Percentiles rank a stretch among this genome's conserved stretches.
Conservation (phyloP, 2,113 vertebrate genomes). For the Cyphomyrus discorhynchus region DNA sequence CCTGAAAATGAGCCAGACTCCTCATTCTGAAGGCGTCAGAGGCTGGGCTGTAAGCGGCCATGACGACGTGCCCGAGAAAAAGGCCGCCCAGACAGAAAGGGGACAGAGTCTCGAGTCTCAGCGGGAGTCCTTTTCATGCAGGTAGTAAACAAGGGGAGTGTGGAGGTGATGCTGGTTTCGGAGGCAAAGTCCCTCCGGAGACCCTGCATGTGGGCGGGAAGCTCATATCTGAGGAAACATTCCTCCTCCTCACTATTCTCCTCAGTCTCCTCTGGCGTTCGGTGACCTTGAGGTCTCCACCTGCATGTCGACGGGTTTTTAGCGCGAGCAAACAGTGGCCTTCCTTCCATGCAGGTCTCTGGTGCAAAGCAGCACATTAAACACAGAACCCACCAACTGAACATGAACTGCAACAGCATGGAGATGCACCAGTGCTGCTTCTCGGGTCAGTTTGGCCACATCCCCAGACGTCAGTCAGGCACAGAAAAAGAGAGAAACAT, state of each 20-base stretch:
- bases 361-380: not conserved
- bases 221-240: conserved; percentile 25
- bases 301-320: not conserved
- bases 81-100: not conserved
- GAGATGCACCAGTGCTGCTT: not conserved
- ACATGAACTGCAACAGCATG: not conserved
- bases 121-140: not conserved
- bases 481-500: not conserved
- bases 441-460: not conserved
- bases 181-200: not conserved
- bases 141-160: conserved; percentile 18
- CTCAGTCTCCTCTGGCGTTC: not conserved
- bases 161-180: not conserved
- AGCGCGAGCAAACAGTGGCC: not conserved
- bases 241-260: not conserved
- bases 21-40: not conserved
- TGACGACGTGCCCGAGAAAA: not conserved
- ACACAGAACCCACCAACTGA: not conserved
- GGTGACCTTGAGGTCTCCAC: not conserved
- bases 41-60: not conserved
- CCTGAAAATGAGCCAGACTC: not conserved
- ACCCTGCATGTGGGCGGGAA: conserved; percentile 7
- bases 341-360: not conserved
- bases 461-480: not conserved
- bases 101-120: not conserved